Base-by-base conservation (phyloP, 2,888 invertebrate genomes). In the Rotaria magnacalcarata region DNA sequence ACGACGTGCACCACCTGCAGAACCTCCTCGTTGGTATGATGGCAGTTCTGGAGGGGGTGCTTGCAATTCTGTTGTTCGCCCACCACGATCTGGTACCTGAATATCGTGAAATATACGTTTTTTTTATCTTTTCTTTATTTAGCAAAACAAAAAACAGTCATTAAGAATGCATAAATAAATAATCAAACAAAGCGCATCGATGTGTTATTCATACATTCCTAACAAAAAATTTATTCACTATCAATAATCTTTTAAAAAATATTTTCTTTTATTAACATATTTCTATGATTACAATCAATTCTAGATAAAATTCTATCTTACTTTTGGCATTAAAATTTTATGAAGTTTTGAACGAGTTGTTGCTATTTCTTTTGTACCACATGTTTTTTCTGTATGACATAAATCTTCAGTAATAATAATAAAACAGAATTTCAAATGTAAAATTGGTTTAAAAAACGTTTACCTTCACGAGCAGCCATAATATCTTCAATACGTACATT, bases 31-130 rank as follows among this genome's bases (percentile, higher is more conserved):
- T 89, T 94, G 94, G 95, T 97, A 97, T 0, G 96, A 94, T 0
- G 97, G 97, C 96, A 97, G 97, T 92, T 97, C 97, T 0, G 96
- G 96, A 0, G 96, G 96, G 0, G 97, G 97, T 0, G 96, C 94
- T 87, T 95, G 95, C 89, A 95, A 94, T 89, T 97, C 97, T 88
- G 94, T 93, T 0, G 97, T 95, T 85, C 97, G 92, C 2, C 97
- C 97, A 41, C 98, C 98, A 89, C 97, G 92, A 91, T 98, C 98
- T 0, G 97, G 97, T 0, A 97, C 96, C 93, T 94, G 89, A 21
- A 87, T 75, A 84, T 16, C 24, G 24, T 4, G 16, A 67, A 67
- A 27, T 24, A 67, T 67, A n/a, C 67, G 16, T 67, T 34, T 34
- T 34, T 34, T 34, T 34, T 34, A 34, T 34, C 2, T 27, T 60